Conservation (phyloP, 2,113 vertebrate species). For the Pelvicachromis taeniatus region DNA sequence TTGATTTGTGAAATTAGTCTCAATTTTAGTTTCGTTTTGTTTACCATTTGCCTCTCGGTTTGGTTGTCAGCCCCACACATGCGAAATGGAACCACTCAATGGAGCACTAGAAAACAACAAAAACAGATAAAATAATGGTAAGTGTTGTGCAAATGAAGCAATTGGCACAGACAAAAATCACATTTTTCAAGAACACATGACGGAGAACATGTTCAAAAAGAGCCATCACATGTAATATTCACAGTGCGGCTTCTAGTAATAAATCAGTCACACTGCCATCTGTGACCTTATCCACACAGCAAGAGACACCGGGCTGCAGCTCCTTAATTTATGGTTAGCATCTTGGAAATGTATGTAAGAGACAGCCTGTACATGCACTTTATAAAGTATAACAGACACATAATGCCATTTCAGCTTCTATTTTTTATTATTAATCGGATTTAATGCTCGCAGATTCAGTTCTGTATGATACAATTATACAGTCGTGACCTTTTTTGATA, state of each 20-base stretch:
- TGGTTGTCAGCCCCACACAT: constrained; percentile 94
- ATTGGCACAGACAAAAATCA: background rate
- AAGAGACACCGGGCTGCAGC: background rate
- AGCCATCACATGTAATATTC: background rate
- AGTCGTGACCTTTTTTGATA: constrained; percentile 1
- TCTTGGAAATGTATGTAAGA: background rate
- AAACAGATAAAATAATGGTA: background rate
- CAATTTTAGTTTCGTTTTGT: constrained; percentile 53
- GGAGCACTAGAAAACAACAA: constrained; percentile 81
- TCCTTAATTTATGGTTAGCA: background rate
- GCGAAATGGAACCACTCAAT: constrained; percentile 99
- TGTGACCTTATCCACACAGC: background rate
- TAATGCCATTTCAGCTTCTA: background rate
- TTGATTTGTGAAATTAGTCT: background rate
- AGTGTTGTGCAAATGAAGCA: background rate
- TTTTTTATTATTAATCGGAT: background rate
- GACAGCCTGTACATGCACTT: background rate
- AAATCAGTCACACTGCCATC: background rate
- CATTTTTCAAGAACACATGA: background rate
- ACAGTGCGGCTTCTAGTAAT: background rate
- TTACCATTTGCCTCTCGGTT: constrained; percentile 98
- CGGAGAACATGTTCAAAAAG: background rate
- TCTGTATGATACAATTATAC: background rate
- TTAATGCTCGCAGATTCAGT: background rate
- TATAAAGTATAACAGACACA: background rate